These are phyloP conservation scores for Scaptomyza tumidula DNA, from an alignment of 2,888 invertebrate genomes.

Conservation along the genomic window DNA sequence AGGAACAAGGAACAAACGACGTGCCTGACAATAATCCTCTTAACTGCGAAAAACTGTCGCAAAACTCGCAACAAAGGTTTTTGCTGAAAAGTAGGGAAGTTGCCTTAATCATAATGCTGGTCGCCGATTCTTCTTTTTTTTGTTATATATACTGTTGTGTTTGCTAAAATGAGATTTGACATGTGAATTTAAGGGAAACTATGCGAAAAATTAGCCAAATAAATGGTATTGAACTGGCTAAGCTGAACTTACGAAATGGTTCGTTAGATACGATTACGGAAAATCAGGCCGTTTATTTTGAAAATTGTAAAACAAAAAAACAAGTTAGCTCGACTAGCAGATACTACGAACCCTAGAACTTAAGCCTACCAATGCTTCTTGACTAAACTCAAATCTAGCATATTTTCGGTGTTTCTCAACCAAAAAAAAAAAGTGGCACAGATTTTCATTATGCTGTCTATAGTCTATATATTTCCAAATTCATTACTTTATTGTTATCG, in stretches of 20 bases:
- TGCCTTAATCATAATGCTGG: slow-evolving; percentile 26
- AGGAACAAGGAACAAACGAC: slow-evolving; percentile 18
- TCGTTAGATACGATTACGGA: slow-evolving; percentile 34
- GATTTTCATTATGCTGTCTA: no score
- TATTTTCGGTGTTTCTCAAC: no score
- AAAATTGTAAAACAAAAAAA: not conserved
- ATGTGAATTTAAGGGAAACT: slow-evolving; percentile 25
- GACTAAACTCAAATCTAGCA: no score
- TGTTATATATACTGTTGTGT: not conserved
- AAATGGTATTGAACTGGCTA: slow-evolving; percentile 21
- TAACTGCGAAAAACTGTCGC: slow-evolving; percentile 76
- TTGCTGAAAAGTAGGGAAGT: slow-evolving; percentile 22
- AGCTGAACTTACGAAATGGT: slow-evolving; percentile 42
- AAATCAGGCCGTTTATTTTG: slow-evolving; percentile 24
- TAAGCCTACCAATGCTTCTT: no score
- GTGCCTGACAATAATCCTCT: slow-evolving; percentile 63
- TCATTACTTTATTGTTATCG: no score
- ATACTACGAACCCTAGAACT: no score
- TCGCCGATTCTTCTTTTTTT: slow-evolving; percentile 2
- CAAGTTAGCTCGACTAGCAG: no score
- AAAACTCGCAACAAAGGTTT: slow-evolving; percentile 58
- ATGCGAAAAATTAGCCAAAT: slow-evolving; percentile 19
- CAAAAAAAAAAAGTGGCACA: no score
- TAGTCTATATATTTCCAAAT: no score
- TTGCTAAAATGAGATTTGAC: slow-evolving; percentile 43